Base-by-base conservation (phyloP, 2,113 vertebrate genomes). In the Bujurquina vittata region DNA sequence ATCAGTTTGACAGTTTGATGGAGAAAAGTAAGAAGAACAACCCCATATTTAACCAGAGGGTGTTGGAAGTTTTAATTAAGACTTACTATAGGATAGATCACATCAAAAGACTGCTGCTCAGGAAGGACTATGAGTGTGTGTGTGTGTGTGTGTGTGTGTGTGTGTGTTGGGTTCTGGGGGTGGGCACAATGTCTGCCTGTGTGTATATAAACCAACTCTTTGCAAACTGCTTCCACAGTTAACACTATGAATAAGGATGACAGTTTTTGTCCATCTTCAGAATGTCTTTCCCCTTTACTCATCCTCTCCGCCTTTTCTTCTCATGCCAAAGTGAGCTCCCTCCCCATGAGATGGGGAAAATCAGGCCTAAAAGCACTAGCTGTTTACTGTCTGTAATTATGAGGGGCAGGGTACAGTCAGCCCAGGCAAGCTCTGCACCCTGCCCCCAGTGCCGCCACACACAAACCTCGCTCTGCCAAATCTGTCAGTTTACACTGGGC, bases 351-450 rank as follows among this genome's bases (percentile, higher is more conserved):
- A 94, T 78, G 11, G 85, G 90, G 90, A 88, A 94, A 93, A 93
- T 90, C 80, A 79, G 87, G 61, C 89, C 85, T 92, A 87, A 91
- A 92, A 92, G 91, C 84, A 82, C 80, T 84, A 90, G 87, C 92
- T 94, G 93, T 93, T 92, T 91, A 94, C 93, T 93, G 95, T 93
- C 95, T 95, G 88, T 95, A 95, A 95, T 96, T 96, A 95, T 92
- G 91, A 93, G 90, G 87, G 93, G 94, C 88, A 91, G 92, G 90
- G 94, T 93, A 94, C 76, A 84, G 87, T 89, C 90, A 88, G 58
- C 78, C 56, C 84, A 87, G 60, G 88, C 78, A 62, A 84, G 81
- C 86, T 77, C 81, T 90, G 85, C 89, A 84, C 93, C 94, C 89
- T 90, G 89, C 93, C 93, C 91, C 91, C 92, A 89, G 77, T 84